Conservation (phyloP, 2,888 invertebrate genomes). For the Oegoconia quadripuncta region DNA sequence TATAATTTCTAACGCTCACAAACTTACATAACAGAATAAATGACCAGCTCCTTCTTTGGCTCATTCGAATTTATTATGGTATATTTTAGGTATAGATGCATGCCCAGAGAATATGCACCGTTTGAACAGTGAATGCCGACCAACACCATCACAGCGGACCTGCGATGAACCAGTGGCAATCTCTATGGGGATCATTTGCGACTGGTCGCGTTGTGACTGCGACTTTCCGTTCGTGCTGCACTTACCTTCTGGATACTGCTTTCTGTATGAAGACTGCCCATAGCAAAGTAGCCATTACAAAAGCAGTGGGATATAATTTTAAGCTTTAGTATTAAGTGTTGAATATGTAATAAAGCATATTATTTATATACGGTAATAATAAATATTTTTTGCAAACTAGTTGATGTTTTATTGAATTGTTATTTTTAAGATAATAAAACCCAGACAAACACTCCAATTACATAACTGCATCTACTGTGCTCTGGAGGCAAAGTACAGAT, state of each 20-base stretch:
- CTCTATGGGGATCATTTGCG: constrained; percentile 60
- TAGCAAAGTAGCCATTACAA: constrained; percentile 25
- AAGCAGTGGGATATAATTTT: too few relatives aligned
- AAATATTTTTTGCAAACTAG: too few relatives aligned
- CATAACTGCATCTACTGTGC: too few relatives aligned
- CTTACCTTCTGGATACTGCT: constrained; percentile 60
- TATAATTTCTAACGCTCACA: too few relatives aligned
- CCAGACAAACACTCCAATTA: too few relatives aligned
- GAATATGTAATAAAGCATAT: too few relatives aligned
- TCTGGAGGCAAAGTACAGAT: too few relatives aligned
- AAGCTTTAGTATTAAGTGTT: too few relatives aligned
- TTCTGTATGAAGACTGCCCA: constrained; percentile 63
- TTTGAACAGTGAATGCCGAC: constrained; percentile 60
- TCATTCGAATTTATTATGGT: neutral
- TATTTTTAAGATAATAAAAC: too few relatives aligned
- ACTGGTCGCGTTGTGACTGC: constrained; percentile 68
- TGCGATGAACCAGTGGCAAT: constrained; percentile 65
- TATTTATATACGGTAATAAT: too few relatives aligned
- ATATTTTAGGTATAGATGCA: constrained; percentile 47
- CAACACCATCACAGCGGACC: constrained; percentile 60
- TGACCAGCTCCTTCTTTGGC: neutral
- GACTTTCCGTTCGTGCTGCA: constrained; percentile 67
- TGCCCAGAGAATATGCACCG: constrained; percentile 65
- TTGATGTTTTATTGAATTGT: too few relatives aligned
- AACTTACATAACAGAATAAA: too few relatives aligned